Evolutionary conservation across 2,888 invertebrate species (phyloP), one percentile per base, ranked within the genome.

Genomic region (Embidobia sp.): DNA sequence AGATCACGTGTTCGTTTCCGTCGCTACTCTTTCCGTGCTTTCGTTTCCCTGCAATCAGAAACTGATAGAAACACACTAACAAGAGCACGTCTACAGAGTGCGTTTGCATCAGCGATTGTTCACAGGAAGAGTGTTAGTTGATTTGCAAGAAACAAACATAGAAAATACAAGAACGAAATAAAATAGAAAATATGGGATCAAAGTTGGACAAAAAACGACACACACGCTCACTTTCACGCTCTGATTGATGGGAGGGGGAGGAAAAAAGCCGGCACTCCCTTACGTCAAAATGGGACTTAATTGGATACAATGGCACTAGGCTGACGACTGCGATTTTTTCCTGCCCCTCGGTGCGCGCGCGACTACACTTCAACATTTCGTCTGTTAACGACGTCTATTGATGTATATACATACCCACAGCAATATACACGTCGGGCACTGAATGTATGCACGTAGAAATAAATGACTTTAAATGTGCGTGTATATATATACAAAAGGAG

Each of bases 271-370:
- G 81, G 78, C 82, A 81, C 70, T 81, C 82, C 66, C 73, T 69
- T 69, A 61, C 63, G 78, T 85, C 83, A 37, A 70, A 77, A 83
- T 44, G 59, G 42, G 74, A 61, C 86, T 88, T 84, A 86, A 79
- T 84, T 81, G 83, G 82, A 85, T 87, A 88, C 84, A 85, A 89
- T 89, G 88, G 87, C 88, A 88, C 88, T 88, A 83, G 87, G 85
- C 83, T 85, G 85, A 84, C 85, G 85, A 85, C 82, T 84, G 84
- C 80, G 80, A 80, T 78, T 80, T 80, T 81, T 82, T 72, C 79
- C 72, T 69, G 73, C 73, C 77, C 81, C 77, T 70, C 80, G 80
- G 80, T n/a, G n/a, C 81, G 78, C 79, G 79, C 82, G 79, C 80
- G 79, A 80, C 81, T 82, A 80, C 80, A 82, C 33, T 61, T 59